These are phyloP conservation scores for Sebastiscus albofasciatus DNA, from an alignment of 2,797 vertebrate genomes.

Conservation along the genomic window DNA sequence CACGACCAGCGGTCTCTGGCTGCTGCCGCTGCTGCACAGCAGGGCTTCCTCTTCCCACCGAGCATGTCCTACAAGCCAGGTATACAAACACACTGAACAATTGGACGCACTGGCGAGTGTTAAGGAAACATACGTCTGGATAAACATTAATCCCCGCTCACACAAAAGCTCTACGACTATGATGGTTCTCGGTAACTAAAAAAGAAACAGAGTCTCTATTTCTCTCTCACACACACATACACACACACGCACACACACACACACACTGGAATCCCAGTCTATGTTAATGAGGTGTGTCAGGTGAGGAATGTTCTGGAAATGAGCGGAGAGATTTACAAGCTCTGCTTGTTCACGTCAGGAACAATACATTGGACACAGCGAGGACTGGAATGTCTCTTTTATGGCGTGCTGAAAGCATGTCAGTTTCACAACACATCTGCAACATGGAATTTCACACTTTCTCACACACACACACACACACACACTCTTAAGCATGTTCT, in stretches of 20 bases:
- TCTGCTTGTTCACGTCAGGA: constrained; percentile 55
- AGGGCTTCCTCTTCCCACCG: constrained; percentile 95
- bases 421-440: constrained; percentile 65
- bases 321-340: constrained; percentile 64
- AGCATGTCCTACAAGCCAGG: constrained; percentile 97
- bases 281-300: constrained; percentile 75
- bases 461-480: constrained; percentile 6
- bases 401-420: constrained; percentile 52
- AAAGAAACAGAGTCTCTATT: neutral
- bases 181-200: constrained; percentile 14
- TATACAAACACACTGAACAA: constrained; percentile 62
- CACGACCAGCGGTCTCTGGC: constrained; percentile 97
- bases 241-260: neutral
- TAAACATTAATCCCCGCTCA: neutral
- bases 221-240: neutral
- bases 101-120: neutral
- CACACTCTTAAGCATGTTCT: neutral
- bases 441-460: constrained; percentile 65
- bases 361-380: constrained; percentile 70
- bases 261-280: constrained; percentile 35
- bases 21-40: constrained; percentile 93
- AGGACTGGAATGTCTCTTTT: constrained; percentile 64
- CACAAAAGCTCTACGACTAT: neutral
- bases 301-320: constrained; percentile 73
- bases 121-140: constrained; percentile 11